Percentiles rank a stretch among this genome's conserved stretches.
phyloP scores from a whole-genome alignment of 23 tunicate species.

The Halocynthia aurantium region DNA sequence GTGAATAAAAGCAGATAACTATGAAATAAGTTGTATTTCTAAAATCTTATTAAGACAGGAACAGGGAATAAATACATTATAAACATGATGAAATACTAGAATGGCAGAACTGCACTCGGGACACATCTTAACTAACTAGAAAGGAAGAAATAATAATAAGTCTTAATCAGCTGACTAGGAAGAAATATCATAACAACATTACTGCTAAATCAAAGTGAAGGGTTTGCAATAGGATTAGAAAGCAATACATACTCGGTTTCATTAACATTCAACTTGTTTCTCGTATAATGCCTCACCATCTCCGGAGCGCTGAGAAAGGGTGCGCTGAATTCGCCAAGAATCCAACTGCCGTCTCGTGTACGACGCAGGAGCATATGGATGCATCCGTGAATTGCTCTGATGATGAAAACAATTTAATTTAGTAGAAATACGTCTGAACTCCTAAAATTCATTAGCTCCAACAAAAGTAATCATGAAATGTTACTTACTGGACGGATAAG shows the following conservation, averaged over 20 bases:
- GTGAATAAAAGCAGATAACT: no score
- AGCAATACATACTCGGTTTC: constrained; percentile 31
- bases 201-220: neutral
- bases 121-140: no score
- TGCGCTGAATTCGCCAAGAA: constrained; percentile 88
- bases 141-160: no score
- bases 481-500: constrained; percentile 73
- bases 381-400: constrained; percentile 39
- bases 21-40: no score
- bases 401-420: neutral
- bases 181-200: no score
- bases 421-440: no score
- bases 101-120: no score
- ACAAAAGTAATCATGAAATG: neutral
- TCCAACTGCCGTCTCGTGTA: constrained; percentile 69
- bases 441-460: no score
- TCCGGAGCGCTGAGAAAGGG: constrained; percentile 81
- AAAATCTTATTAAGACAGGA: no score
- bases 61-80: no score
- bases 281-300: constrained; percentile 68
- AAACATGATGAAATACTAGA: no score
- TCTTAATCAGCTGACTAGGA: no score
- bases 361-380: constrained; percentile 78
- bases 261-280: constrained; percentile 59
- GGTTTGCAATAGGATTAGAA: constrained; percentile 17